phyloP scores from a whole-genome alignment of 2,888 invertebrate genomes.

The Chromoteleia sp. region DNA sequence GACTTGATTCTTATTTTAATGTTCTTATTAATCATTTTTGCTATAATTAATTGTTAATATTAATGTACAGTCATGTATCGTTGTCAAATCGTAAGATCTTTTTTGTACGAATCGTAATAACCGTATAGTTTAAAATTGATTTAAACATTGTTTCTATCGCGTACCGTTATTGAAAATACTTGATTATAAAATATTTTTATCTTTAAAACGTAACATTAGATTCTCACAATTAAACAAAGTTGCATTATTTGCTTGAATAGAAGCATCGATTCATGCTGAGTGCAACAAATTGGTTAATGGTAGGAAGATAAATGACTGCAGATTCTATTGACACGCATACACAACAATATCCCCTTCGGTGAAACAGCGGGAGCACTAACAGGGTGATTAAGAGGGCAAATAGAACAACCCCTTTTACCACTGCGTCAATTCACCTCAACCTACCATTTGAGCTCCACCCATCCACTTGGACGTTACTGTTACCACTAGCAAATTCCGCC shows the following conservation, averaged over 20 bases:
- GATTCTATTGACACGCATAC: constrained; percentile 68
- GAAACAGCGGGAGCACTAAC: constrained; percentile 80
- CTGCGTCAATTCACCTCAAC: constrained; percentile 70
- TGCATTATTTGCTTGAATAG: constrained; percentile 42
- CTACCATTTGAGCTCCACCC: constrained; percentile 64
- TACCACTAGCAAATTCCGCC: constrained; percentile 74
- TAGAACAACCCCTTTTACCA: constrained; percentile 77
- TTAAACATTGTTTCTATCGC: too few species aligned
- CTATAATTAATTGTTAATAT: too few species aligned
- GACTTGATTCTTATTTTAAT: too few species aligned
- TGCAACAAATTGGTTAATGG: constrained; percentile 72
- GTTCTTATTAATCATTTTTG: too few species aligned
- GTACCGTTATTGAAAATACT: neutral
- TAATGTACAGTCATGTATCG: too few species aligned
- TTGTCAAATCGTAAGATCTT: too few species aligned
- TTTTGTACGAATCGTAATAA: too few species aligned
- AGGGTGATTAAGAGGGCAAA: constrained; percentile 83
- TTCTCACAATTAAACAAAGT: constrained; percentile 37
- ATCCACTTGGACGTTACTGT: constrained; percentile 64
- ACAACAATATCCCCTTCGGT: constrained; percentile 68
- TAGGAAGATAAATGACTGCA: constrained; percentile 69
- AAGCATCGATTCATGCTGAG: constrained; percentile 66
- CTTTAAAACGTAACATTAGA: neutral
- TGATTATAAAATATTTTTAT: neutral
- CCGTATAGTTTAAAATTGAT: too few species aligned